A percentile compares a stretch with the other conserved stretches of the same genome.
These are phyloP conservation scores for Drosophila tani DNA, from an alignment of 1,140 invertebrate species.

Conservation along the genomic window DNA sequence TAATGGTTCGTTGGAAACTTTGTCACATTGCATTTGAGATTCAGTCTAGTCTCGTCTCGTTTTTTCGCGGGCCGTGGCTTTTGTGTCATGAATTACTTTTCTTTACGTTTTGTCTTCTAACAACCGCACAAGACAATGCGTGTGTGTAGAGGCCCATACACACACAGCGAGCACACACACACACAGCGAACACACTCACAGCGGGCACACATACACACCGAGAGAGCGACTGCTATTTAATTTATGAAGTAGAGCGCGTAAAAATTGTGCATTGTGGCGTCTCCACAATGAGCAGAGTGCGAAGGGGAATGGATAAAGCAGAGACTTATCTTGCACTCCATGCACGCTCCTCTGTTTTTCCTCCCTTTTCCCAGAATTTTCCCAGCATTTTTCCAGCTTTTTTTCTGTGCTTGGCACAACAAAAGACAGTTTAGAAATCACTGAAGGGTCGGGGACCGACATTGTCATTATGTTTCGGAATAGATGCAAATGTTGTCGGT, in stretches of 20 bases:
- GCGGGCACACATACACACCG: constrained; percentile 14
- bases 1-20: constrained; percentile 11
- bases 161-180: not conserved
- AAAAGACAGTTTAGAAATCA: constrained; percentile 79
- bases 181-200: not conserved
- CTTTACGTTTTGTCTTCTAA: constrained; percentile 78
- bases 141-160: not conserved
- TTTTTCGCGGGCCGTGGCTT: constrained; percentile 34
- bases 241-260: constrained; percentile 82
- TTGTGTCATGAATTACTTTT: constrained; percentile 79
- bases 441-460: constrained; percentile 34
- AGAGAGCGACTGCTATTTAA: constrained; percentile 76
- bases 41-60: constrained; percentile 45
- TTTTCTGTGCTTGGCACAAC: constrained; percentile 53
- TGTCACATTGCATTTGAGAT: constrained; percentile 32
- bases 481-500: constrained; percentile 40
- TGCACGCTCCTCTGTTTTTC: constrained; percentile 28
- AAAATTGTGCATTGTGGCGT: constrained; percentile 81
- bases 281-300: constrained; percentile 41
- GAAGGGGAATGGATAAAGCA: constrained; percentile 26
- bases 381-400: not conserved
- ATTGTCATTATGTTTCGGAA: constrained; percentile 51
- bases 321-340: constrained; percentile 70
- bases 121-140: constrained; percentile 74
- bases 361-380: not conserved